Evolutionary conservation across 2,113 vertebrate genomes (phyloP).

Genomic region (Atrichornis clamosus): DNA sequence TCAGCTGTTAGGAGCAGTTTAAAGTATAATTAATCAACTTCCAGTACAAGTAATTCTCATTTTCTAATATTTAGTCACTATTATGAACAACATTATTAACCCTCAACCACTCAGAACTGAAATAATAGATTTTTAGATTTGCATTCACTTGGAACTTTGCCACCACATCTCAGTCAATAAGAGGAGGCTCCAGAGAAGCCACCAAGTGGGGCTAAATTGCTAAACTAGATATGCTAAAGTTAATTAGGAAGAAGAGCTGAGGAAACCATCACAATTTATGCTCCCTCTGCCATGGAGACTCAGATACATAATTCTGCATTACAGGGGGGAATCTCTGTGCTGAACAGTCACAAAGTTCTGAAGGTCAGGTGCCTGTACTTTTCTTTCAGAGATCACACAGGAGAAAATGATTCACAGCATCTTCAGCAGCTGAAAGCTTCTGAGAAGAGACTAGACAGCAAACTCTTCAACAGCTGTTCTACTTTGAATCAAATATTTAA

Average conservation of each 20-base stretch:
- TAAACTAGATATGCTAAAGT: not conserved
- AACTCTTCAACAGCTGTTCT: not conserved
- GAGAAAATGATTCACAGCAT: not conserved
- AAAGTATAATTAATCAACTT: conserved; percentile 11
- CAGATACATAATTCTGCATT: not conserved
- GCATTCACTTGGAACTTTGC: not conserved
- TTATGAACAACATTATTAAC: not conserved
- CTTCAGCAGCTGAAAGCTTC: not conserved
- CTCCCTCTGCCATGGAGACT: not conserved
- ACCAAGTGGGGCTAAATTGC: not conserved
- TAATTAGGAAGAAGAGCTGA: not conserved
- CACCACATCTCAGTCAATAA: not conserved
- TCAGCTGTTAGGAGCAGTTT: not conserved
- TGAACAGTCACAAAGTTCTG: not conserved
- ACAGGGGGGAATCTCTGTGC: not conserved
- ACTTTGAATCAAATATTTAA: not conserved
- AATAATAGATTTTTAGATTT: not conserved
- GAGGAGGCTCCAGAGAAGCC: not conserved
- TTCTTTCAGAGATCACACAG: not conserved
- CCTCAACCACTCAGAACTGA: not conserved
- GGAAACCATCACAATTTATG: not conserved
- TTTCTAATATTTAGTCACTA: not conserved
- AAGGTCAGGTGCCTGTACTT: not conserved
- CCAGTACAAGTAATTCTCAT: not conserved
- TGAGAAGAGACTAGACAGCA: not conserved